Base-by-base conservation (phyloP, 2,888 invertebrate genomes). In the Rhabditoides inermis region DNA sequence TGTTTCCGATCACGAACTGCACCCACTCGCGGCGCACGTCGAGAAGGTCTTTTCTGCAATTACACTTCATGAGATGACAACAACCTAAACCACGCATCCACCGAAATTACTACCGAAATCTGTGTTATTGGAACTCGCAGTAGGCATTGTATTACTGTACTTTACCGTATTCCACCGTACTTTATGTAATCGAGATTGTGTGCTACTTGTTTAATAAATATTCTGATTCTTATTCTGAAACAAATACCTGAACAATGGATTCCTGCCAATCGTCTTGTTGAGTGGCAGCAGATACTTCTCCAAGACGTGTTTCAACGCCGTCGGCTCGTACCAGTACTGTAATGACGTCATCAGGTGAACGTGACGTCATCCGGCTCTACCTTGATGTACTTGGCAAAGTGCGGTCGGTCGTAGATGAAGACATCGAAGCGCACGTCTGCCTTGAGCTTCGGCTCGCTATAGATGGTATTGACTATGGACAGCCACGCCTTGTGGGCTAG, bases 1-100 rank as follows among this genome's bases (percentile, higher is more conserved):
- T 53, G 28, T 65, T 63, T 18, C 60, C 63, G 25, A 63, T 28
- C 27, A 51, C 49, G 37, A 54, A 61, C 41, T 63, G 63, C 2
- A 57, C 35, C 3, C 53, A 36, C 25, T 53, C 58, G 20, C 63
- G 41, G 28, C 56, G 27, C 2, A 63, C 47, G 27, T 64, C 64
- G 35, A 56, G 58, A 10, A 51, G 36, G 50, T 64, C 64, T 44
- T 52, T 50, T 47, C 60, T 63, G 45, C 35, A 56, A 46, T 1
- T 2, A 18, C 4, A 25, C 26, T 7, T 25, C 10, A 20, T 48
- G 0, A 32, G 49, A 44, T 23, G 20, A 32, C 28, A 27, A 25
- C 18, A 51, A 49, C 28, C 2, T 6, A 25, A 45, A 27, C n/a
- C n/a, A n/a, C n/a, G n/a, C n/a, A n/a, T n/a, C n/a, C n/a, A n/a